phyloP scores from a whole-genome alignment of 30 jellyfish, hydroid and myxozoan species.

The Rhopilema esculentum region DNA sequence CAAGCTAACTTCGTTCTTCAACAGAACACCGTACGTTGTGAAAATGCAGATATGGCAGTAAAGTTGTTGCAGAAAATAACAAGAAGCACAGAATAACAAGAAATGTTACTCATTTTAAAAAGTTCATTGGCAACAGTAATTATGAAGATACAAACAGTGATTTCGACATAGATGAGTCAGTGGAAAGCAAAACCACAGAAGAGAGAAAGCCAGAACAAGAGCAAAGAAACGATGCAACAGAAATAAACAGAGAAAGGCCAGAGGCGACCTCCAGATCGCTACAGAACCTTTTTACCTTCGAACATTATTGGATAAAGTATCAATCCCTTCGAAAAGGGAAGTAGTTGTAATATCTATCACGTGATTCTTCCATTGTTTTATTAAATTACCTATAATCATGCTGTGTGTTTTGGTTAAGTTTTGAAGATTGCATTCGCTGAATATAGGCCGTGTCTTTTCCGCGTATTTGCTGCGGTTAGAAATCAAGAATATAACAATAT shows the following conservation, averaged over 20 bases:
- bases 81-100: background rate
- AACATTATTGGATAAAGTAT: background rate
- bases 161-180: background rate
- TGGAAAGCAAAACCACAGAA: background rate
- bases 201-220: background rate
- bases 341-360: background rate
- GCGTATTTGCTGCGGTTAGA: too few species aligned
- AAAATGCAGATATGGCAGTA: background rate
- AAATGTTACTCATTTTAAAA: background rate
- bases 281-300: background rate
- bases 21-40: background rate
- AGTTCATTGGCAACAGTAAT: background rate
- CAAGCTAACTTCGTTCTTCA: constrained; percentile 6
- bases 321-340: background rate
- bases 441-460: background rate
- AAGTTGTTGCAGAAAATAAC: constrained; percentile 4
- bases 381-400: background rate
- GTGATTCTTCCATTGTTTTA: background rate
- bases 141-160: background rate
- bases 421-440: background rate
- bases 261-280: background rate
- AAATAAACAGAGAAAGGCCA: background rate
- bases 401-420: background rate
- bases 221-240: background rate
- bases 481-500: too few species aligned